Base-by-base conservation (phyloP, 2,888 invertebrate species). In the Ctenicera cuprea region DNA sequence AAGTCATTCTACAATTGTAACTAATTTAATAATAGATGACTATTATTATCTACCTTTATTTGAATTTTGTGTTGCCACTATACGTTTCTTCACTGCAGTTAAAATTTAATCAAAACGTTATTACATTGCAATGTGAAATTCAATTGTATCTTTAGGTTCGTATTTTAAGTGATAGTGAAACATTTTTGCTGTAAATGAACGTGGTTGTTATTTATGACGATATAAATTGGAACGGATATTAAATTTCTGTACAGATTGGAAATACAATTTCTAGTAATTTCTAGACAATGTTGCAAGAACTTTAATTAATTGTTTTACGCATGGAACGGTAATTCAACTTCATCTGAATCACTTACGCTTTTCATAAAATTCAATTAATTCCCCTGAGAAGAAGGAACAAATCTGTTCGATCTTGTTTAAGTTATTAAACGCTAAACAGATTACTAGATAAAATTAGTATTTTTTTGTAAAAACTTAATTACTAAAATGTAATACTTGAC, bases 161-260 rank as follows among this genome's bases (percentile, higher is more conserved):
- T 20, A 45, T 68, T 59, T 16, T 45, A 68, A 59, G 30, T 59
- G 61, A 68, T 45, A 48, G 33, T n/a, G 33, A 57, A 48, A 61
- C 45, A 68, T 59, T 62, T 68, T 62, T 37, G 33, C 61, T 62
- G 69, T 48, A 52, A 69, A 62, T 69, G 62, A 62, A 22, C 61
- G 45, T 3, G 18, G 11, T 5, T 50, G 48, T 69, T 48, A 69
- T 69, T 69, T 69, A 62, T 69, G 62, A 45, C 62, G 62, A 20
- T 62, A 61, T 69, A 69, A 69, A 69, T 62, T 41, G 30, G 11
- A 43, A 16, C 59, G 59, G 67, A 67, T 67, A 67, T 67, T 67
- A 67, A 67, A 67, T 67, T 57, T 57, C 30, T 67, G 67, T 59
- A 41, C 41, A 22, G 57, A 67, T 59, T 57, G 67, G 38, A 43